Evolutionary conservation across 2,797 vertebrate genomes (phyloP), one percentile per base, ranked within the genome.

Genomic region (Apogon hyalosoma): DNA sequence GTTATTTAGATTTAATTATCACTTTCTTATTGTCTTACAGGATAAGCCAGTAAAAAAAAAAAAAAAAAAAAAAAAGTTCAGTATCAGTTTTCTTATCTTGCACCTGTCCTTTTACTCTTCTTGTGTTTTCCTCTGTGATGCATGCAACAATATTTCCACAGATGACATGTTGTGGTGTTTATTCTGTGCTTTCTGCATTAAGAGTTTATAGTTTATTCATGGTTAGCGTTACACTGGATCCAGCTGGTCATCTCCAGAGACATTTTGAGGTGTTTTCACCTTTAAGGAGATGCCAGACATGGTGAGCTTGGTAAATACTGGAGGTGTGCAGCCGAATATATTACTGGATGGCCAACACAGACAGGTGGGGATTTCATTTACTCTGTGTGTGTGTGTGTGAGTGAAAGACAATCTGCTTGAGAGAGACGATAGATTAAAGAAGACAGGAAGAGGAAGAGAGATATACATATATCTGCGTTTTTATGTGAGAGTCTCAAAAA

Each of bases 251-350:
- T 80, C 79, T 74, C 63, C 33, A 7, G 61, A 43, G 80, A 84
- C 50, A 68, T 83, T 80, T 75, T 58, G 41, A 88, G 78, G 61
- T 9, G 36, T 84, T 72, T 81, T 87, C 82, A 88, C 83, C 88
- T 90, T 87, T 89, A 83, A 84, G 83, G 64, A 87, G 81, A 88
- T 69, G 63, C 72, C 84, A 86, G 82, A 82, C 80, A 82, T 75
- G 56, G 71, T 70, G 80, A 84, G 84, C 84, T 83, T 16, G 54
- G 86, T 90, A 92, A 93, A 93, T 84, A 92, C 81, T 72, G 80
- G 77, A 86, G 87, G 81, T 88, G 91, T 92, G 92, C 86, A 62
- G 77, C 60, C 1, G 90, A 91, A 93, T 92, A 91, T 60, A 92
- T 92, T 91, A 90, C 12, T 52, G 73, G 57, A 72, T 40, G 58